Conservation (phyloP, 2,797 vertebrate species). For the Numenius phaeopus region DNA sequence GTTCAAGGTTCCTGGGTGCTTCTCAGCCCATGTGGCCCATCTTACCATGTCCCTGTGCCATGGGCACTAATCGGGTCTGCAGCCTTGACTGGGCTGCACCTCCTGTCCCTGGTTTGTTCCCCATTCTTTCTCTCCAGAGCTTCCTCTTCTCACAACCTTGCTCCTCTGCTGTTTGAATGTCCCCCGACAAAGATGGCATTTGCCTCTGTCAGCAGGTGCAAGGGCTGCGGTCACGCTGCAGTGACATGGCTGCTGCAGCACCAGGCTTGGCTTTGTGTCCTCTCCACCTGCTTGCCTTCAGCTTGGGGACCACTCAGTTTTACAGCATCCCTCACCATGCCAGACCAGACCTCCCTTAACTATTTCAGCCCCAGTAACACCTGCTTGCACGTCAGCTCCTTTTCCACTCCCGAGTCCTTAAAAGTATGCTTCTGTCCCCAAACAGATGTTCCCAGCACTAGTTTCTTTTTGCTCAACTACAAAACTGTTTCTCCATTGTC, state of each 20-base stretch:
- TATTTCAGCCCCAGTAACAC: neutral
- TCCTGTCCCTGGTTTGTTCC: fast-evolving
- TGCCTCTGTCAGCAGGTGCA: neutral
- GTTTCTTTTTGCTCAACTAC: neutral
- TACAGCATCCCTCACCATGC: neutral
- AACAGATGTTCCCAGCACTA: neutral
- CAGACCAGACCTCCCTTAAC: neutral
- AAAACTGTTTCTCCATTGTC: neutral
- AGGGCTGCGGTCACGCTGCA: neutral
- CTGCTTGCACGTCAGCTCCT: neutral
- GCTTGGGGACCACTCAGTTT: fast-evolving
- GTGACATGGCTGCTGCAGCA: neutral
- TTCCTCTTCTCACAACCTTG: neutral
- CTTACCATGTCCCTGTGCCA: fast-evolving
- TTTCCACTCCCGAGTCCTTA: neutral
- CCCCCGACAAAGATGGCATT: neutral
- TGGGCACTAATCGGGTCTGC: neutral
- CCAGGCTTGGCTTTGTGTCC: neutral
- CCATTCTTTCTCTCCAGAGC: neutral
- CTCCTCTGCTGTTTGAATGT: neutral
- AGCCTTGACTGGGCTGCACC: neutral
- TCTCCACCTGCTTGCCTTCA: neutral
- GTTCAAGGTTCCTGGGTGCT: fast-evolving
- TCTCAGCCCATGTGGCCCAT: neutral
- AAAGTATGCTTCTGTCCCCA: neutral